These are phyloP conservation scores for Thera britannica DNA, from an alignment of 2,888 invertebrate genomes.

Conservation along the genomic window DNA sequence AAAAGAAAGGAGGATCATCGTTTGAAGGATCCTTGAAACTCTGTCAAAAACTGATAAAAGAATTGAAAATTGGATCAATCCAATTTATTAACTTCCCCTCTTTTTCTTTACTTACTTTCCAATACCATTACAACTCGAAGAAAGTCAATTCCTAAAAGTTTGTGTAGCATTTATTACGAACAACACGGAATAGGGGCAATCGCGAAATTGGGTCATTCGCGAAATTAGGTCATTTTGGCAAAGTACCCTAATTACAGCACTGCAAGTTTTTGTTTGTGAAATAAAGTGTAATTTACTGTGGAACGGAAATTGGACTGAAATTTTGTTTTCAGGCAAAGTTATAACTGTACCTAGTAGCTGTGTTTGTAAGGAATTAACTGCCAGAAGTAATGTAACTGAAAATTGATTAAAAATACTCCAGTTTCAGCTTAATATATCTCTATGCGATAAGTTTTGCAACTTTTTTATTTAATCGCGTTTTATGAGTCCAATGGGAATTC, in stretches of 20 bases:
- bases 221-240: conserved; percentile 54
- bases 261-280: conserved; percentile 30
- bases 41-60: too few relatives aligned
- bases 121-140: conserved; percentile 6
- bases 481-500: too few relatives aligned
- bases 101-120: conserved; percentile 7
- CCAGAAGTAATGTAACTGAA: not conserved
- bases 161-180: conserved; percentile 6
- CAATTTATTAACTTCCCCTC: conserved; percentile 12
- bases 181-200: conserved; percentile 19
- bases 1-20: too few relatives aligned
- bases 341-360: not conserved
- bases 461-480: too few relatives aligned
- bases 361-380: not conserved
- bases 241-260: conserved; percentile 47
- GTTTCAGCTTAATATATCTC: not conserved
- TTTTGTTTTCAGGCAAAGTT: not conserved
- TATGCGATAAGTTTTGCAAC: too few relatives aligned
- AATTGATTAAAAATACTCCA: not conserved
- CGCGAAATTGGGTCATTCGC: conserved; percentile 49
- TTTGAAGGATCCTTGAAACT: too few relatives aligned
- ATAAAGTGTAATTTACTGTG: conserved; percentile 23
- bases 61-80: not conserved
- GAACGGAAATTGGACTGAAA: conserved; percentile 2
- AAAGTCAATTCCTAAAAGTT: conserved; percentile 9